A percentile compares a stretch with the other conserved stretches of the same genome.
phyloP scores from a whole-genome alignment of 37 sponge, comb jelly and placozoan species.

The Tethya wilhelma region DNA sequence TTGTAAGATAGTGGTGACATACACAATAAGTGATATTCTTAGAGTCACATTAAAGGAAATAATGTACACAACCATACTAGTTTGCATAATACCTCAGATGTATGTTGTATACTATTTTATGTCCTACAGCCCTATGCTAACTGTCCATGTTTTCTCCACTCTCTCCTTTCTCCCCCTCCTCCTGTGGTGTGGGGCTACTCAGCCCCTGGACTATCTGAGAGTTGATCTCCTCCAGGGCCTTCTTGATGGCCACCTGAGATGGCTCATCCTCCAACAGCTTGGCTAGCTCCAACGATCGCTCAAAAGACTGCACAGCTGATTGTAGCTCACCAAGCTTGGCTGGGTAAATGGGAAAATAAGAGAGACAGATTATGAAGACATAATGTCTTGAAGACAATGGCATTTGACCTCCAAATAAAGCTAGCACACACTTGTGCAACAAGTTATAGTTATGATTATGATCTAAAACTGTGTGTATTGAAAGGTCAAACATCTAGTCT shows the following conservation, averaged over 20 bases:
- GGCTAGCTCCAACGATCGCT: conserved; percentile 71
- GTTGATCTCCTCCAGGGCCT: conserved; percentile 79
- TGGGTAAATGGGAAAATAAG: background rate
- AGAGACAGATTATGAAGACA: background rate
- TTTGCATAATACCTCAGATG: too few relatives aligned
- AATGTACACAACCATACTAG: too few relatives aligned
- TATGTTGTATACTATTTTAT: too few relatives aligned
- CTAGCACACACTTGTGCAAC: too few relatives aligned
- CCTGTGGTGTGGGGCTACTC: too few relatives aligned
- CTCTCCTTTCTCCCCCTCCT: background rate
- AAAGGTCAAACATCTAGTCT: background rate
- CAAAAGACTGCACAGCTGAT: conserved; percentile 65
- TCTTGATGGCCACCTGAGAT: conserved; percentile 66
- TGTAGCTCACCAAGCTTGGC: conserved; percentile 63
- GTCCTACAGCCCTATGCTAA: too few relatives aligned
- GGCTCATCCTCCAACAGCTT: conserved; percentile 59
- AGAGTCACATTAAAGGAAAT: too few relatives aligned
- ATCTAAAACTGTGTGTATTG: background rate
- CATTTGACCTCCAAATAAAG: too few relatives aligned
- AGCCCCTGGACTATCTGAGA: conserved; percentile 44
- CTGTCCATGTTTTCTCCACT: too few relatives aligned
- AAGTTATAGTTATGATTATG: background rate
- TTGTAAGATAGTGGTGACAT: too few relatives aligned
- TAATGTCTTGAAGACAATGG: background rate
- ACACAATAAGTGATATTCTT: too few relatives aligned